Percentiles rank a stretch among this genome's conserved stretches.
Evolutionary conservation across 2,797 vertebrate genomes (phyloP).

Genomic region (Zonotrichia albicollis): DNA sequence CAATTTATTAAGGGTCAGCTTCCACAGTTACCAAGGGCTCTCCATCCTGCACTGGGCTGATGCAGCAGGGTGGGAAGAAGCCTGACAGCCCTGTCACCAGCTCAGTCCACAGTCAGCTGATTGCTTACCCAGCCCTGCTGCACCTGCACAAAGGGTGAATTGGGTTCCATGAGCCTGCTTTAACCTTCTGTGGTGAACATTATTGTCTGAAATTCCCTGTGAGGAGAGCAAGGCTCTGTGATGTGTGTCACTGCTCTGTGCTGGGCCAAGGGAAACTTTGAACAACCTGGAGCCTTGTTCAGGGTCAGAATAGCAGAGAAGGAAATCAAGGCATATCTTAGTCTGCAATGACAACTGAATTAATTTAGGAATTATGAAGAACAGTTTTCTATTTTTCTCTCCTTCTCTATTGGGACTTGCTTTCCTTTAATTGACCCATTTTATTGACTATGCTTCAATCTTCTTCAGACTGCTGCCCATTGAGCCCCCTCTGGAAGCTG

Average conservation of each 20-base stretch:
- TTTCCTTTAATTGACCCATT: background rate
- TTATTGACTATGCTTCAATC: background rate
- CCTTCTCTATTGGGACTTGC: fast-evolving
- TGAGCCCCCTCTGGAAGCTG: background rate
- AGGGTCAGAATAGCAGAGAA: background rate
- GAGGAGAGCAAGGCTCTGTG: background rate
- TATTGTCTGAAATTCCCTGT: background rate
- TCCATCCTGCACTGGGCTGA: fast-evolving
- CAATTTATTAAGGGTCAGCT: background rate
- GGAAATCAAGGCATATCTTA: background rate
- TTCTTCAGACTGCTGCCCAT: background rate
- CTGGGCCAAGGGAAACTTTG: fast-evolving
- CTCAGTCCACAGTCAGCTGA: fast-evolving
- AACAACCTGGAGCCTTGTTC: background rate
- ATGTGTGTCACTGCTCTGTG: too few relatives aligned
- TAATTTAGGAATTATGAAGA: background rate
- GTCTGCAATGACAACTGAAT: background rate
- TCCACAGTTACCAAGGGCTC: background rate
- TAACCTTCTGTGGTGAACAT: background rate
- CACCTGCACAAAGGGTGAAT: fast-evolving
- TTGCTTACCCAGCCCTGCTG: background rate
- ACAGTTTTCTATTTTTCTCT: background rate
- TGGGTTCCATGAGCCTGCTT: background rate
- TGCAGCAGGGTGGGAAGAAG: background rate
- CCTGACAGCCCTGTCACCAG: background rate